Conservation (phyloP, 2,797 vertebrate species). For the Alcedo atthis region DNA sequence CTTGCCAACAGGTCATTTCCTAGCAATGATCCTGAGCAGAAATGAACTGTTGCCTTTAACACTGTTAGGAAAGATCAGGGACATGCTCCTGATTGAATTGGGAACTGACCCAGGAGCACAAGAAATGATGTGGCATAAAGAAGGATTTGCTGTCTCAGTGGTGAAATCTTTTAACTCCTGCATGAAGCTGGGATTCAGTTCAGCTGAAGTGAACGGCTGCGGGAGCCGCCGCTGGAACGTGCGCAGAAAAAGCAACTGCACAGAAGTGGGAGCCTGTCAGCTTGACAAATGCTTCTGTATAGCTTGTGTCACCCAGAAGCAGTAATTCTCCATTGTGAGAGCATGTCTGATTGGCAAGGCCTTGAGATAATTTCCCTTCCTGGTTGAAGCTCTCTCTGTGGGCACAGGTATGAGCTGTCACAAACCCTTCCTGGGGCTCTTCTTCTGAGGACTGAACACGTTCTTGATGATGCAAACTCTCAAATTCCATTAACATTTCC, state of each 20-base stretch:
- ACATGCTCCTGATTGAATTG: neutral
- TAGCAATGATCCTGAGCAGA: neutral
- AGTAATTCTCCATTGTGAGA: neutral
- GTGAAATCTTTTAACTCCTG: neutral
- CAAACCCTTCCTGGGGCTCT: rapidly evolving
- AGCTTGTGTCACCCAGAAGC: neutral
- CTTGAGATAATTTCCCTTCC: neutral
- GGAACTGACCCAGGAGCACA: neutral
- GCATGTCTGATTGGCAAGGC: neutral
- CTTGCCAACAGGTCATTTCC: neutral
- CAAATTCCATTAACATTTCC: neutral
- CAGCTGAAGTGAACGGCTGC: neutral
- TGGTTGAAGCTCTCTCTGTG: neutral
- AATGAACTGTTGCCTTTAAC: neutral
- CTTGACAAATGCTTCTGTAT: neutral
- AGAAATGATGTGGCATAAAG: neutral
- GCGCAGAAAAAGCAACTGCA: neutral
- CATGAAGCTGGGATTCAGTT: neutral
- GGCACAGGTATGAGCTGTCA: neutral
- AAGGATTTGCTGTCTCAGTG: neutral
- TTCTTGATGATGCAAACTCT: neutral
- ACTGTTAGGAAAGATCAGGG: neutral
- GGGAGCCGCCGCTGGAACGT: neutral
- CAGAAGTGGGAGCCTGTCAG: neutral
- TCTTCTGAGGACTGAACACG: neutral